Evolutionary conservation across 1,140 invertebrate genomes (phyloP).

Genomic region (Apis florea): DNA sequence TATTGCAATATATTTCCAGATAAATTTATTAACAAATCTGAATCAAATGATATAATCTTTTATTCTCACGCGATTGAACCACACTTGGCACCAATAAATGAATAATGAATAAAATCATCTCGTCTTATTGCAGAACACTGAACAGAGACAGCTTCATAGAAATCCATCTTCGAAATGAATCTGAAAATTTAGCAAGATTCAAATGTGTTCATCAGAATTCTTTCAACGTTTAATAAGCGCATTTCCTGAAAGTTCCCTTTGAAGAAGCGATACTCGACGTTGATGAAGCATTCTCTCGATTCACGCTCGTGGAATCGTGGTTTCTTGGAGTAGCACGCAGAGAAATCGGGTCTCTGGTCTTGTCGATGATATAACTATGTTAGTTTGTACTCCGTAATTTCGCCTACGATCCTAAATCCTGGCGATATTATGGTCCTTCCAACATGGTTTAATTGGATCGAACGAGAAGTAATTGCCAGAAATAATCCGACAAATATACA

Average conservation of each 20-base stretch:
- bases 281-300: background rate
- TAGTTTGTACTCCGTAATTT: slow-evolving; percentile 72
- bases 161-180: no score
- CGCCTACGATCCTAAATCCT: slow-evolving; percentile 68
- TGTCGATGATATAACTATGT: slow-evolving; percentile 67
- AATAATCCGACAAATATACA: background rate
- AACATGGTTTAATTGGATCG: slow-evolving; percentile 73
- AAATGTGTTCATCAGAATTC: background rate
- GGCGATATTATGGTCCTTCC: slow-evolving; percentile 67
- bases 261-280: background rate
- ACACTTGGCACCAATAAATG: no score
- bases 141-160: no score
- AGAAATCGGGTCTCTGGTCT: slow-evolving; percentile 27
- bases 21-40: no score
- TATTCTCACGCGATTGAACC: no score
- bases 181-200: no score
- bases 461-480: slow-evolving; percentile 74
- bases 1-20: no score
- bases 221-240: no score
- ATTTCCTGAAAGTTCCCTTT: background rate
- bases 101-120: no score
- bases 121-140: no score
- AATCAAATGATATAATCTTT: no score
- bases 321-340: slow-evolving; percentile 19
- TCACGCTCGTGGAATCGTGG: background rate